Base-by-base conservation (phyloP, 2,113 vertebrate genomes). In the Proteles cristata region DNA sequence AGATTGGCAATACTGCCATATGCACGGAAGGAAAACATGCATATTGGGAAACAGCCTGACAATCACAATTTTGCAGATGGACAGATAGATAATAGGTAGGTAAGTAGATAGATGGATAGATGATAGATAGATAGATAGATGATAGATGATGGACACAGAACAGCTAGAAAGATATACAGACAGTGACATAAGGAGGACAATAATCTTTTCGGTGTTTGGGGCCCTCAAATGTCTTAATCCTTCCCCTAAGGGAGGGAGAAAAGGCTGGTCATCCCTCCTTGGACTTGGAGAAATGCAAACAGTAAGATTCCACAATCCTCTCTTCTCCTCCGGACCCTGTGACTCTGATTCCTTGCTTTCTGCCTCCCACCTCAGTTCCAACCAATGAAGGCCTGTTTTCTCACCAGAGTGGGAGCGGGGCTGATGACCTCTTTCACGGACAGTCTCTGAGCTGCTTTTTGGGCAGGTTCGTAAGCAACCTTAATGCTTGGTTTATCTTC, bases 381-480 rank as follows among this genome's bases (percentile, higher is more conserved):
- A 1, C 1, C 9, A 10, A 1, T 4, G 15, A 83, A 43, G 43
- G 15, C 26, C 11, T 33, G 5, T 14, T 4, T 80, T 39, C 58
- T 68, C 53, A 6, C 11, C 48, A 31, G 43, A 45, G 7, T 17
- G 23, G 68, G 15, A 87, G 33, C 6, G 5, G 12, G 45, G 4
- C 19, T 26, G 4, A 7, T 35, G 35, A 2, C 28, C 45, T 53
- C 33, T 35, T 21, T 12, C 4, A 16, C 25, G 1, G 16, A 39
- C 2, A 1, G 33, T 39, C 5, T n/a, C 31, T 1, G 0, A 11
- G 21, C 19, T 28, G 31, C 28, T 61, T n/a, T 17, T 45, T 65
- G 1, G 12, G 28, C 9, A 35, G 45, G 14, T 81, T 26, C 9
- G 2, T 33, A 45, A 4, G 2, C 21, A 45, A 1, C 39, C 14